phyloP scores from a whole-genome alignment of 2,113 vertebrate species.

The Nyctereutes procyonoides region DNA sequence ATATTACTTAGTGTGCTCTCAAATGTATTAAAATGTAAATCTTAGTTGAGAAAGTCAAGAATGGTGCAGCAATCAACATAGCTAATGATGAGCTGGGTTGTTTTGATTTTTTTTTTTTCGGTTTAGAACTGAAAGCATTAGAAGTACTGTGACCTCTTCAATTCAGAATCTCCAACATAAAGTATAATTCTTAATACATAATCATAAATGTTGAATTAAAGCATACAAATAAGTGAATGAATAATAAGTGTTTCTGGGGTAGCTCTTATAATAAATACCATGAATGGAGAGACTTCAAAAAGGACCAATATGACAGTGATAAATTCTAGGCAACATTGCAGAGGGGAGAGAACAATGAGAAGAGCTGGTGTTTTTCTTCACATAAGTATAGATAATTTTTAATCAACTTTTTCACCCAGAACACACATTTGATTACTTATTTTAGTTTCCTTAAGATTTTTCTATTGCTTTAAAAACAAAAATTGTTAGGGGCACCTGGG shows the following conservation, averaged over 20 bases:
- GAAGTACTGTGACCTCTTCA: not conserved
- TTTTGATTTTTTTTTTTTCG: not conserved
- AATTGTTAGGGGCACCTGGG: not conserved
- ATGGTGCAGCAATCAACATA: not conserved
- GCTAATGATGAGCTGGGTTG: not conserved
- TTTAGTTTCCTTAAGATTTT: slow-evolving; percentile 22
- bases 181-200: not conserved
- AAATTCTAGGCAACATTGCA: not conserved
- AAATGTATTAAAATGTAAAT: slow-evolving; percentile 4
- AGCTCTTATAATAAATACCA: not conserved
- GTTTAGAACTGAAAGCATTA: not conserved
- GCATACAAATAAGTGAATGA: not conserved
- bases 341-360: not conserved
- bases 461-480: not conserved
- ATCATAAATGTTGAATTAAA: not conserved
- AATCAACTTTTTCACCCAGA: not conserved
- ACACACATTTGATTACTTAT: not conserved
- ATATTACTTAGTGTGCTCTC: not conserved
- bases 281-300: not conserved
- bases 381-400: not conserved
- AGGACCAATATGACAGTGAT: not conserved
- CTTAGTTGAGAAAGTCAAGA: not conserved
- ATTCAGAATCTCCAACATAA: not conserved
- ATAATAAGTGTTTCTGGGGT: not conserved
- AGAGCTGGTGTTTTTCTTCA: not conserved